A percentile compares a stretch with the other conserved stretches of the same genome.
Evolutionary conservation across 1,140 invertebrate species (phyloP).

Genomic region (Saccostrea glomerata): DNA sequence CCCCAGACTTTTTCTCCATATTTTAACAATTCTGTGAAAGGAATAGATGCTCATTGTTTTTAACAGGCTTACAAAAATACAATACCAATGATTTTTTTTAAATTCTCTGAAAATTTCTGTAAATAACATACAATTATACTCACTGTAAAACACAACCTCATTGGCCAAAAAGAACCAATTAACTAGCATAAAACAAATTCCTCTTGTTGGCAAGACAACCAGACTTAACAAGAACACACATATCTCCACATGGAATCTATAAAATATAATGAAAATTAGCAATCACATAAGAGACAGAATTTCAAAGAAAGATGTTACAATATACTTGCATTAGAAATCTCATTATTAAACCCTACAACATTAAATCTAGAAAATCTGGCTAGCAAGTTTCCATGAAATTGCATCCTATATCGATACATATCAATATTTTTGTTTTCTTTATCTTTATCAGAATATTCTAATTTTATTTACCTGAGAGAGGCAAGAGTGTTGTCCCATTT

Average conservation of each 20-base stretch:
- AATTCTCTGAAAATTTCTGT: neutral
- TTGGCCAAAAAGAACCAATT: conserved; percentile 70
- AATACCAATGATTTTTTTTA: neutral
- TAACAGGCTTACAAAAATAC: neutral
- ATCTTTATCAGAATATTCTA: no score
- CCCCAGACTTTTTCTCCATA: conserved; percentile 9
- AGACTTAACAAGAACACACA: conserved; percentile 66
- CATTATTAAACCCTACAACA: no score
- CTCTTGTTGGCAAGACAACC: conserved; percentile 66
- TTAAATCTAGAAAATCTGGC: no score
- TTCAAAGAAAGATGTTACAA: no score
- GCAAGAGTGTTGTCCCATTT: conserved; percentile 68
- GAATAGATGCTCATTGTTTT: neutral
- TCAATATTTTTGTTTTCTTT: no score
- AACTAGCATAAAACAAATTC: conserved; percentile 66
- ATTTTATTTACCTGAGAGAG: conserved; percentile 63
- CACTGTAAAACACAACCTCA: conserved; percentile 49
- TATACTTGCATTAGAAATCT: no score
- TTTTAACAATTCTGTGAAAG: neutral
- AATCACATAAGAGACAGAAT: no score
- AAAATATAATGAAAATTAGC: conserved; percentile 13
- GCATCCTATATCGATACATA: no score
- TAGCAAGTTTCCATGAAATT: no score
- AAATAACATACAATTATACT: neutral
- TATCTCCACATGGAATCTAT: conserved; percentile 68